These are phyloP conservation scores for Harmothoe impar DNA, from an alignment of 2,888 invertebrate genomes.

Conservation along the genomic window DNA sequence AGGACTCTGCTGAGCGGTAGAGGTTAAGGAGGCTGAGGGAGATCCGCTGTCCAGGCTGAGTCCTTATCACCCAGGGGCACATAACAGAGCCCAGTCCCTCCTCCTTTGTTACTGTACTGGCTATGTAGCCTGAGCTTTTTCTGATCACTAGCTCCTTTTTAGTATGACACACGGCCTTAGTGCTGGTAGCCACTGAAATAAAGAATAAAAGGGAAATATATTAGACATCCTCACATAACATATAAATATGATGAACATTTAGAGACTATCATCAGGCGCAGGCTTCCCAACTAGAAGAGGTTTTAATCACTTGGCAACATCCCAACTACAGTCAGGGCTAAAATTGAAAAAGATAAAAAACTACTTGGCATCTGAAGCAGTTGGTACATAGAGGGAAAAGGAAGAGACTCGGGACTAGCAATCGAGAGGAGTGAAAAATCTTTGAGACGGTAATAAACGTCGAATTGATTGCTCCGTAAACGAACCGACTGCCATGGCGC, in stretches of 20 bases:
- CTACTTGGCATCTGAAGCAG: background rate
- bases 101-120: constrained; percentile 48
- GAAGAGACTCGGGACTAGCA: background rate
- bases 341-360: background rate
- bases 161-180: background rate
- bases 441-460: constrained; percentile 14
- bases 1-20: constrained; percentile 15
- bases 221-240: background rate
- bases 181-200: constrained; percentile 55
- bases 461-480: constrained; percentile 17
- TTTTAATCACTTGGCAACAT: background rate
- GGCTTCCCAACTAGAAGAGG: background rate
- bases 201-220: background rate
- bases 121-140: constrained; percentile 38
- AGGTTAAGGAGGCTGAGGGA: constrained; percentile 49
- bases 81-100: constrained; percentile 21
- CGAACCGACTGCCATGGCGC: constrained; percentile 23
- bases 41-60: constrained; percentile 48
- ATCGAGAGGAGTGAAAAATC: background rate
- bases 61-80: constrained; percentile 51
- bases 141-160: constrained; percentile 7
- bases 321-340: background rate
- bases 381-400: background rate
- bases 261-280: background rate
- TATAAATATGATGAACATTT: background rate